A percentile compares a stretch with the other conserved stretches of the same genome.
These are phyloP conservation scores for Trematocara unimaculatum DNA, from an alignment of 2,113 vertebrate species.

Conservation along the genomic window DNA sequence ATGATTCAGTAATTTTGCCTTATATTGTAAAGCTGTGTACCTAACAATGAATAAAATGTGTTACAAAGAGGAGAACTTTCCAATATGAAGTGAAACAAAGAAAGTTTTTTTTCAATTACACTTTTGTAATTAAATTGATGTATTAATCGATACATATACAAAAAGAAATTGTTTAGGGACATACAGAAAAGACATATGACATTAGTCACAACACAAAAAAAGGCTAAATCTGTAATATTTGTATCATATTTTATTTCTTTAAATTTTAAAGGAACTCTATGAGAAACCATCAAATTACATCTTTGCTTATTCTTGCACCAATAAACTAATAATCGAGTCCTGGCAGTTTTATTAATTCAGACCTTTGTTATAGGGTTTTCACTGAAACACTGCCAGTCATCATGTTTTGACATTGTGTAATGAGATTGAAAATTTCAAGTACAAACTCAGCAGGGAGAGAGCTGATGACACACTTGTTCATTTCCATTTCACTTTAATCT, in stretches of 20 bases:
- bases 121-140: neutral
- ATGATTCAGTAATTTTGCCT: neutral
- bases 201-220: neutral
- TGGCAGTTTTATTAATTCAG: slow-evolving; percentile 7
- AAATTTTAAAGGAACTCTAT: neutral
- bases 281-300: neutral
- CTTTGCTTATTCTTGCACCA: neutral
- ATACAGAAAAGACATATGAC: neutral
- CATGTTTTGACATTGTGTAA: slow-evolving; percentile 38
- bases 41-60: neutral
- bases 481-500: slow-evolving; percentile 46
- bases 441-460: slow-evolving; percentile 6
- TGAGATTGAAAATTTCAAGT: slow-evolving; percentile 20
- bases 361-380: slow-evolving; percentile 21
- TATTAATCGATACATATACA: neutral
- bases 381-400: slow-evolving; percentile 16
- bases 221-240: neutral
- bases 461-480: slow-evolving; percentile 18
- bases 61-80: neutral
- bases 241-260: neutral
- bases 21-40: neutral
- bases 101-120: neutral
- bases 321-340: neutral
- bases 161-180: neutral
- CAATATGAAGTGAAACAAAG: neutral